Conservation (phyloP, 2,797 vertebrate species). For the Mareca strepera region DNA sequence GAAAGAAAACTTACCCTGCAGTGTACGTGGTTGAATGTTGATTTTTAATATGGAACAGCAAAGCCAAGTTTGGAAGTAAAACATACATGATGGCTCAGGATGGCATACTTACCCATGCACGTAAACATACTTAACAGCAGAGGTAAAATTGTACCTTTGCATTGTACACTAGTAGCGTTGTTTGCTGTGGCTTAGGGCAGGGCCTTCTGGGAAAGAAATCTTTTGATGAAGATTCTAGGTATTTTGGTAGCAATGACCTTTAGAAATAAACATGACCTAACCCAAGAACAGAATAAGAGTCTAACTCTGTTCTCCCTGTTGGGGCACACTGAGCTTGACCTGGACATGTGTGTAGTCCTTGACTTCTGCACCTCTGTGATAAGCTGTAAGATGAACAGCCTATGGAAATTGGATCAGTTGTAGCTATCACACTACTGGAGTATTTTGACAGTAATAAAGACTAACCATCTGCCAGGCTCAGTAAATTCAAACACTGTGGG, state of each 20-base stretch:
- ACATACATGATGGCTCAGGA: not conserved
- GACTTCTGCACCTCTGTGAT: not conserved
- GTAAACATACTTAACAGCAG: not conserved
- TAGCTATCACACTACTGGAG: not conserved
- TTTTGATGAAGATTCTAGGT: not conserved
- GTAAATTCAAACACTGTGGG: not conserved
- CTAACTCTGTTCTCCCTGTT: not conserved
- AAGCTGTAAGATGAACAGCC: not conserved
- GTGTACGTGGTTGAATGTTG: not conserved
- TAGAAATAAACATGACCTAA: not conserved
- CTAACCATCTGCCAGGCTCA: not conserved
- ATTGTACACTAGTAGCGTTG: rapidly evolving
- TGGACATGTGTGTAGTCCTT: not conserved
- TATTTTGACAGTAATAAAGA: not conserved
- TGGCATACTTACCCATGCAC: not conserved
- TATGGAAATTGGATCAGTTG: not conserved
- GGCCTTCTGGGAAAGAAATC: not conserved
- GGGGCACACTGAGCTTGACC: not conserved
- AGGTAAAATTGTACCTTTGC: not conserved
- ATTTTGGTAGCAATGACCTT: not conserved
- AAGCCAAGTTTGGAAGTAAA: not conserved
- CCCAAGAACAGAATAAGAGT: not conserved
- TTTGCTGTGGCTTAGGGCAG: not conserved
- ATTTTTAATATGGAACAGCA: not conserved
- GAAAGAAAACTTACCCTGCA: not conserved